Base-by-base conservation (phyloP, 1,140 invertebrate genomes). In the Platyscapa corneri region DNA sequence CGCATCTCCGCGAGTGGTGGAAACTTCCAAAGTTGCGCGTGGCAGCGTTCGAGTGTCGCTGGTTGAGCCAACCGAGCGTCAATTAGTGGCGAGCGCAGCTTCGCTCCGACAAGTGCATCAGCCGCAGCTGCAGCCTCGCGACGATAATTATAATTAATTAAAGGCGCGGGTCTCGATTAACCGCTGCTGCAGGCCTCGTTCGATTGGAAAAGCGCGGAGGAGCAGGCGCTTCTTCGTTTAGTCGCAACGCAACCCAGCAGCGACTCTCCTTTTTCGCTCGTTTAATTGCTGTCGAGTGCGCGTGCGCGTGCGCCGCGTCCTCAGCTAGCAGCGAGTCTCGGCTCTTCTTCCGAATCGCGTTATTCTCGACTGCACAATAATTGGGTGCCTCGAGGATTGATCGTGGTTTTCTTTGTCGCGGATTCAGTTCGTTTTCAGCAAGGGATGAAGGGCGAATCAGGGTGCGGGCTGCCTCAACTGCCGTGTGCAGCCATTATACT, bases 61-160 rank as follows among this genome's bases (percentile, higher is more conserved):
- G 46, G 6, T 12, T 0, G 34, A 80, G 64, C 8, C 30, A 82
- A 18, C 83, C n/a, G 27, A 84, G 76, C 83, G n/a, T 84, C 80
- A 84, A 80, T 84, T 84, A 84, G 53, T 60, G 30, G 6, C 42
- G 12, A 46, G 12, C 42, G 34, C n/a, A n/a, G 42, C 60, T 60
- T 27, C 39, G 12, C 32, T 27, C 56, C 42, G 37, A n/a, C n/a
- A 67, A 30, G 60, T 77, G 49, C 53, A 39, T 27, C 32, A 49
- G 64, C 32, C 37, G 34, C 32, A 76, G 39, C 39, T 65, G 23
- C 2, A 3, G 10, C 34, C 2, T 39, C 27, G 42, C 39, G 34
- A 81, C 53, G 72, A 81, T 85, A 85, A 85, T 81, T 85, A 81
- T 85, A 85, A 85, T 81, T 85, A 85, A 85, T 85, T 85, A 67